Conservation (phyloP, 2,888 invertebrate genomes). For the Pteria penguin region DNA sequence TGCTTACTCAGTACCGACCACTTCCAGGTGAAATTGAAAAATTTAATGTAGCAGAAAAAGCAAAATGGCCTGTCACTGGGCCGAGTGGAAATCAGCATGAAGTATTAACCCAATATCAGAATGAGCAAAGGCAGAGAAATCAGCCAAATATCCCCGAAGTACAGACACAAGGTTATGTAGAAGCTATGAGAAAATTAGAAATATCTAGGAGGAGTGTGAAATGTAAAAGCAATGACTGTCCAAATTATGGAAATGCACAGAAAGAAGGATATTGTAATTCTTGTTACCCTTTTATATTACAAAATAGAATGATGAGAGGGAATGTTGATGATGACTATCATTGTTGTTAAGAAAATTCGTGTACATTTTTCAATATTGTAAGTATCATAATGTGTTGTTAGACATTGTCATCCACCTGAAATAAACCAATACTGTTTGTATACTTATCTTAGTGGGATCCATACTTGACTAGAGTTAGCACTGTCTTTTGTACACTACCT, state of each 20-base stretch:
- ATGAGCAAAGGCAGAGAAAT: background rate
- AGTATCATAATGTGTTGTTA: too few relatives aligned
- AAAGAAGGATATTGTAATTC: slow-evolving; percentile 67
- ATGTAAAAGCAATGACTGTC: slow-evolving; percentile 57
- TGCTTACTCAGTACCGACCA: background rate
- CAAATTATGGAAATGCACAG: slow-evolving; percentile 60
- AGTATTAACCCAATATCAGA: too few relatives aligned
- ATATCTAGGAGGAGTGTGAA: slow-evolving; percentile 39
- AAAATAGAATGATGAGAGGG: background rate
- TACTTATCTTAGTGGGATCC: too few relatives aligned
- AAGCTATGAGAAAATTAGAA: slow-evolving; percentile 49
- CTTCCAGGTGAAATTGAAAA: slow-evolving; percentile 23
- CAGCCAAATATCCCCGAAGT: background rate
- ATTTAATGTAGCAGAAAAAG: slow-evolving; percentile 33
- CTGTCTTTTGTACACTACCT: too few relatives aligned
- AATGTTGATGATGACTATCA: background rate
- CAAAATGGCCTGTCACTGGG: background rate
- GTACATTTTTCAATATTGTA: too few relatives aligned
- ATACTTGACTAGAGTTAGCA: too few relatives aligned
- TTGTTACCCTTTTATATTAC: slow-evolving; percentile 49
- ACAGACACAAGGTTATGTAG: slow-evolving; percentile 22
- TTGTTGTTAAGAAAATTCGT: background rate
- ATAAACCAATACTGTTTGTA: too few relatives aligned
- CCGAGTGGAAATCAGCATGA: too few relatives aligned
- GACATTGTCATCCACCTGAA: too few relatives aligned